Percentiles rank a stretch among this genome's conserved stretches.
These are phyloP conservation scores for Microcebus lehilahytsara DNA, from an alignment of 2,113 vertebrate genomes.

Conservation along the genomic window DNA sequence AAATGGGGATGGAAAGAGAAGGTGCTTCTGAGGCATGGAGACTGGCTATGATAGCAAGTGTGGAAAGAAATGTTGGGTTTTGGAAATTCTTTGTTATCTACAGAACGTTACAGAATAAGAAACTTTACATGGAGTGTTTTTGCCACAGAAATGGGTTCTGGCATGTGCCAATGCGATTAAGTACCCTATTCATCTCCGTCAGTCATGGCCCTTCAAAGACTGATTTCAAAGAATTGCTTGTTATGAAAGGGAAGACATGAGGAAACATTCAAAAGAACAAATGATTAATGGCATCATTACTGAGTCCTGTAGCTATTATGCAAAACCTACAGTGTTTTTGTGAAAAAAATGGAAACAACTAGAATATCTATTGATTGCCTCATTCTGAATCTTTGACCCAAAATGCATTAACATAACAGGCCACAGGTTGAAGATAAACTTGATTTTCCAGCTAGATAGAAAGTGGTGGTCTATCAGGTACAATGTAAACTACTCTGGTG, in stretches of 20 bases:
- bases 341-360: background rate
- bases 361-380: background rate
- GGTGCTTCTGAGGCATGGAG: background rate
- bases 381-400: conserved; percentile 15
- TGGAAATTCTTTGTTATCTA: background rate
- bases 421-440: background rate
- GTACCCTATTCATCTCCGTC: conserved; percentile 61
- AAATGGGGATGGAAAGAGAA: background rate
- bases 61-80: background rate
- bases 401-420: background rate
- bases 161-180: conserved; percentile 23
- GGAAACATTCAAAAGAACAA: conserved; percentile 65
- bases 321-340: conserved; percentile 27
- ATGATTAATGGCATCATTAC: conserved; percentile 64
- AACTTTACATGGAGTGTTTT: conserved; percentile 17
- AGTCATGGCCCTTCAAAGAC: conserved; percentile 42
- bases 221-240: conserved; percentile 53
- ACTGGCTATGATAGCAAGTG: background rate
- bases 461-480: background rate
- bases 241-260: conserved; percentile 47
- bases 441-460: background rate
- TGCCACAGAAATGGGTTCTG: conserved; percentile 19
- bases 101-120: background rate
- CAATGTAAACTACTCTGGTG: too few species aligned
- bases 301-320: conserved; percentile 29